A percentile compares a stretch with the other conserved stretches of the same genome.
These are phyloP conservation scores for Eupithecia tripunctaria DNA, from an alignment of 2,888 invertebrate genomes.

Conservation along the genomic window DNA sequence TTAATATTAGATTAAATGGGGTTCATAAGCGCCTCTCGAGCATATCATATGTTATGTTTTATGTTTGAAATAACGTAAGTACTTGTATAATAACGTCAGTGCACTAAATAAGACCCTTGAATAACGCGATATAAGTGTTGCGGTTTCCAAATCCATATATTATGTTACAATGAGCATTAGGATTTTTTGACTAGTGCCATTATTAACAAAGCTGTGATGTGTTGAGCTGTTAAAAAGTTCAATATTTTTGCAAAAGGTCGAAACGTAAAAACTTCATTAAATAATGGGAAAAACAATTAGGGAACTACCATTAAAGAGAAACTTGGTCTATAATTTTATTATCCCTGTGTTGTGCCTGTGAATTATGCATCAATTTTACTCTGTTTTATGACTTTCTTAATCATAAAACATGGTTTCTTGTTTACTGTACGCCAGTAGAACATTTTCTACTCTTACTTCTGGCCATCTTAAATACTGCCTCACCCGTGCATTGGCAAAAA, in stretches of 20 bases:
- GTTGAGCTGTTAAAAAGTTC: background rate
- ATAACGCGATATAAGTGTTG: no score
- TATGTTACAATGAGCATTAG: background rate
- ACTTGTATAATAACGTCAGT: no score
- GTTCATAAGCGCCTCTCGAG: no score
- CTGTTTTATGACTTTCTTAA: slow-evolving; percentile 1
- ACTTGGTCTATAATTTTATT: slow-evolving; percentile 70
- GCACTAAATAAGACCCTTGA: no score
- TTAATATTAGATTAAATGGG: no score
- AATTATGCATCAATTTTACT: slow-evolving; percentile 63
- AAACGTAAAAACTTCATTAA: slow-evolving; percentile 43
- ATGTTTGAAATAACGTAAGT: background rate
- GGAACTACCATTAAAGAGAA: slow-evolving; percentile 65
- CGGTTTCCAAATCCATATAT: background rate
- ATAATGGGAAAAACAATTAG: slow-evolving; percentile 65
- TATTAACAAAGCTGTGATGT: background rate
- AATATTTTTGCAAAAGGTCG: background rate
- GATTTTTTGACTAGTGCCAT: no score
- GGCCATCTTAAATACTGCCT: no score
- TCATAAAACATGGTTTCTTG: background rate
- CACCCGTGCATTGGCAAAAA: no score
- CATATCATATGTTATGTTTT: no score
- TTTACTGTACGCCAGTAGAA: background rate
- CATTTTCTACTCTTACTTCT: no score
- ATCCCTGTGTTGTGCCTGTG: slow-evolving; percentile 59